These are phyloP conservation scores for Maniola jurtina DNA, from an alignment of 1,140 invertebrate species.

Conservation along the genomic window DNA sequence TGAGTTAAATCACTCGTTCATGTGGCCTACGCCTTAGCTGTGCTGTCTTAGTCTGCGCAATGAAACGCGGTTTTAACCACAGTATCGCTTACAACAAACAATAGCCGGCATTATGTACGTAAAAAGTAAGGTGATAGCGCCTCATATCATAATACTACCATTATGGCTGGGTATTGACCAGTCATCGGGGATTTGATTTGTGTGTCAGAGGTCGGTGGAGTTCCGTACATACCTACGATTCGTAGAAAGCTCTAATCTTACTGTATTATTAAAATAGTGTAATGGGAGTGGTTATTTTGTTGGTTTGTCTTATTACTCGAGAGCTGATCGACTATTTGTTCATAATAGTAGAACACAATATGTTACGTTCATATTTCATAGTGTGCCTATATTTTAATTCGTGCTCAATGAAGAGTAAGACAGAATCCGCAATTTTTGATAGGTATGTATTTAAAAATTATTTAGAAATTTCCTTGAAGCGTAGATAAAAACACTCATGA, in stretches of 20 bases:
- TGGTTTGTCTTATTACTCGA: conserved; percentile 30
- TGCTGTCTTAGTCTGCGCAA: conserved; percentile 26
- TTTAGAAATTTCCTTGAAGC: too few species aligned
- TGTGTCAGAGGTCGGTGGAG: conserved; percentile 49
- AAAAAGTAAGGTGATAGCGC: conserved; percentile 51
- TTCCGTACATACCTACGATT: conserved; percentile 25
- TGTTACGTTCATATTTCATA: too few species aligned
- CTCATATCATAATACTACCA: conserved; percentile 47
- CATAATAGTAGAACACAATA: not conserved
- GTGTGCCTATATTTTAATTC: too few species aligned
- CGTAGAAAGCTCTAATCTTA: conserved; percentile 52
- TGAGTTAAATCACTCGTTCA: too few species aligned
- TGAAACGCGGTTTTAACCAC: conserved; percentile 33
- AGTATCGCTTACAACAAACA: conserved; percentile 57
- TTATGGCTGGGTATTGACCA: conserved; percentile 51
- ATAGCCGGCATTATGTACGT: conserved; percentile 58
- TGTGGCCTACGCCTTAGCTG: too few species aligned
- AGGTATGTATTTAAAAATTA: too few species aligned
- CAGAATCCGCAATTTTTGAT: too few species aligned
- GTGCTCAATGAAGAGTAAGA: too few species aligned
- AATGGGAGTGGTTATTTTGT: conserved; percentile 31
- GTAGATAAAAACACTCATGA: too few species aligned
- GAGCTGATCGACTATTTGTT: conserved; percentile 6
- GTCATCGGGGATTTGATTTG: conserved; percentile 55
- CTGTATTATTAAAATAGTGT: conserved; percentile 54